Base-by-base conservation (phyloP, 2,113 vertebrate species). In the Heloderma charlesbogerti region DNA sequence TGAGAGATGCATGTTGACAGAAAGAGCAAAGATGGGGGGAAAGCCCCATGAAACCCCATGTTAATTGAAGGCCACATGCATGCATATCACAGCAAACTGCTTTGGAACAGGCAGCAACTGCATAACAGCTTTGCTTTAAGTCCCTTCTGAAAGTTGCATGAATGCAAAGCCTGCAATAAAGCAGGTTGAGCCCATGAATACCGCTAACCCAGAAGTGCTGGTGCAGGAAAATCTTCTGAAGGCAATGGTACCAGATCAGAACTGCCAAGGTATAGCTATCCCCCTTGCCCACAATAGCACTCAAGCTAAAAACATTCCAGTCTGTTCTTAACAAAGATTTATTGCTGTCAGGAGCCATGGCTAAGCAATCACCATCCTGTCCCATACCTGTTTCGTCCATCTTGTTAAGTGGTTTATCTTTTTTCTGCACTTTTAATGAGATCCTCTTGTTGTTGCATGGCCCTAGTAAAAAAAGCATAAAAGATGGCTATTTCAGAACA, bases 361-460 rank as follows among this genome's bases (percentile, higher is more conserved):
- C 75, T 48, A 67, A 79, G 75, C 60, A 88, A 88, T 80, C 74
- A 88, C 29, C 40, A 45, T 63, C 75, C 87, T 67, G 29, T 78
- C 78, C 60, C 13, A 18, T 88, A 67, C 13, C 34, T 69, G 45
- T 31, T 89, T 81, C 54, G 45, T 81, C 27, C 54, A 40, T 71
- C 12, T 81, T 81, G 60, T 80, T 25, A 81, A 29, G 31, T n/a
- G 10, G 45, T 81, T 63, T 89, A 15, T 71, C 87, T 81, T 77
- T 88, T 43, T 63, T 66, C 60, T 88, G 60, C 43, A 51, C 34
- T 89, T 81, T 63, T 81, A 37, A 69, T 43, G 67, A 37, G 12
- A 40, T 54, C 67, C 81, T 63, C 60, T 63, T 22, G 20, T 22
- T 87, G 51, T 57, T 87, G 31, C 37, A 57, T 4, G 25, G 25